A percentile compares a stretch with the other conserved stretches of the same genome.
phyloP scores from a whole-genome alignment of 2,113 vertebrate genomes.

The Stercorarius parasiticus region DNA sequence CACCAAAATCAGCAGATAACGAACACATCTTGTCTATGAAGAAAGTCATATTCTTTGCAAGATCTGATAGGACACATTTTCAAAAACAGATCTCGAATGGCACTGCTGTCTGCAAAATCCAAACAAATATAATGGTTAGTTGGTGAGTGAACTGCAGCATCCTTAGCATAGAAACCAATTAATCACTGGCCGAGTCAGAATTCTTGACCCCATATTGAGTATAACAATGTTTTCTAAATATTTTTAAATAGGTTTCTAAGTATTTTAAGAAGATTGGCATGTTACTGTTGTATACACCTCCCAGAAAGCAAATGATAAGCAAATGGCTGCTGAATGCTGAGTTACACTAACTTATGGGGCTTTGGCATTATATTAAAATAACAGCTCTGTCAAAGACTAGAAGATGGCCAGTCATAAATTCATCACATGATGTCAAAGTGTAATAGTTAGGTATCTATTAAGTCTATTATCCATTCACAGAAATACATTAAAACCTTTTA shows the following conservation, averaged over 20 bases:
- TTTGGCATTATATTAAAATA: not conserved
- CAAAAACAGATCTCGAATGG: not conserved
- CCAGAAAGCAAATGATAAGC: not conserved
- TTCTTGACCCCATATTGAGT: not conserved
- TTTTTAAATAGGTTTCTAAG: not conserved
- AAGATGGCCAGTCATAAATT: not conserved
- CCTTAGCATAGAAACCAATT: not conserved
- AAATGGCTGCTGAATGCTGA: not conserved
- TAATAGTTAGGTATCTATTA: not conserved
- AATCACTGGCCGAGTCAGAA: not conserved
- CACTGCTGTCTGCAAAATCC: not conserved
- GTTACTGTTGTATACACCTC: not conserved
- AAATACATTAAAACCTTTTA: not conserved
- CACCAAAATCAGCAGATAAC: not conserved
- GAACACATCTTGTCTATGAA: not conserved
- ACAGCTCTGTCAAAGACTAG: not conserved
- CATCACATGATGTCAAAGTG: not conserved
- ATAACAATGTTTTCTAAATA: not conserved
- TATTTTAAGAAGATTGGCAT: not conserved
- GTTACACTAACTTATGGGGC: rapidly evolving
- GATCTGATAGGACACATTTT: not conserved
- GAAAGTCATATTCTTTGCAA: not conserved
- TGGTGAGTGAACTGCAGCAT: not conserved
- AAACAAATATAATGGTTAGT: not conserved
- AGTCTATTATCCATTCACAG: not conserved